Evolutionary conservation across 2,797 vertebrate genomes (phyloP), one percentile per base, ranked within the genome.

Genomic region (Smutsia temminckii): DNA sequence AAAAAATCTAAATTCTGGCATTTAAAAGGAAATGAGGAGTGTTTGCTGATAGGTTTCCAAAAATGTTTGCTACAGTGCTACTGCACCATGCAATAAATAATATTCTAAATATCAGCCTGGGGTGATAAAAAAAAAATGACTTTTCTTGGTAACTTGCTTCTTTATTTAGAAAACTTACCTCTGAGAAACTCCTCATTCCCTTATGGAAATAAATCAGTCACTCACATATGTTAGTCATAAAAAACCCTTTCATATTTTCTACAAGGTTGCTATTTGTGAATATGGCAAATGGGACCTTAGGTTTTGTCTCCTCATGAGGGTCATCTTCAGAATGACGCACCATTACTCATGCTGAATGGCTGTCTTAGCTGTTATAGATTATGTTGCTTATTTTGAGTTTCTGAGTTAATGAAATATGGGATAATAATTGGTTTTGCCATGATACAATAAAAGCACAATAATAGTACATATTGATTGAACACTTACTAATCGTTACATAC

Each of bases 91-190:
- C 2, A 93, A 68, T 86, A 89, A 92, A 55, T 75, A 55, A 42
- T 92, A 49, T 51, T 63, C 27, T 75, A 51, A 57, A n/a, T 57
- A 51, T 66, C 16, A 89, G 16, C 29, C 8, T 10, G 46, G 12
- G 32, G 11, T 71, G 42, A 55, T 51, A 29, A 89, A 89, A 51
- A 20, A 20, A 71, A 77, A 92, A 57, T n/a, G 23, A 81, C 23
- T 77, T 79, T 94, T 79, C 42, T 91, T 74, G 21, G 69, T 80
- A 93, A 57, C 20, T 61, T 57, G 16, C 29, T 85, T 85, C n/a
- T 86, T 78, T 71, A 77, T 95, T 81, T 93, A 93, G 68, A 81
- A 91, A 85, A 83, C 27, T 61, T 72, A 34, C 23, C 8, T 81
- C 34, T 89, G 23, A 83, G 21, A 14, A 53, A 85, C 18, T 53